A percentile compares a stretch with the other conserved stretches of the same genome.
phyloP scores from a whole-genome alignment of 2,888 invertebrate species.

The Geotrupes spiniger region DNA sequence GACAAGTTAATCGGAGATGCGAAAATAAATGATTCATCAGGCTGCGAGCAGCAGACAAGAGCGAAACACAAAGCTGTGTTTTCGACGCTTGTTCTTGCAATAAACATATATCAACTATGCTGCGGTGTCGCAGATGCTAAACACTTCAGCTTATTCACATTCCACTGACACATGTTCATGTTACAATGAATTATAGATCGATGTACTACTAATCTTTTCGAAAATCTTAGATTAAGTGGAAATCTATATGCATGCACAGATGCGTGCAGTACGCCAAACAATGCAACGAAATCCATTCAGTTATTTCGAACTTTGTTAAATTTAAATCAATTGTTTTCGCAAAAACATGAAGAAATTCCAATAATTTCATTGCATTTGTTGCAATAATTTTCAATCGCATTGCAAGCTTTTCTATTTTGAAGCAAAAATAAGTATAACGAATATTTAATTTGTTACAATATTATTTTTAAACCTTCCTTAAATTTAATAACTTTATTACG shows the following conservation, averaged over 20 bases:
- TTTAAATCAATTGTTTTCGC: too few species aligned
- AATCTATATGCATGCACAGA: slow-evolving; percentile 1
- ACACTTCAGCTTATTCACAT: slow-evolving; percentile 19
- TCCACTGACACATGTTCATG: slow-evolving; percentile 15
- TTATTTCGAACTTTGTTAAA: too few species aligned
- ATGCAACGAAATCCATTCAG: too few species aligned
- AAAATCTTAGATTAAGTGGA: background rate
- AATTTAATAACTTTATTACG: too few species aligned
- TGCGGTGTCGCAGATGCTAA: slow-evolving; percentile 19
- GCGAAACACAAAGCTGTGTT: slow-evolving; percentile 7
- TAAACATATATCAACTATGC: slow-evolving; percentile 15
- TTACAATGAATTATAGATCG: slow-evolving; percentile 9
- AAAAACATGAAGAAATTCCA: too few species aligned
- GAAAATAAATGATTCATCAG: background rate
- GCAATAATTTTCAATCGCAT: too few species aligned
- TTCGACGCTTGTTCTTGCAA: slow-evolving; percentile 18
- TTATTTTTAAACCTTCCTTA: too few species aligned
- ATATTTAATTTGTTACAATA: too few species aligned
- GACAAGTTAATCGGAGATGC: too few species aligned
- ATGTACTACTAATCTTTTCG: slow-evolving; percentile 4
- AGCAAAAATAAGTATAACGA: too few species aligned
- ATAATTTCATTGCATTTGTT: too few species aligned
- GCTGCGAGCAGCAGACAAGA: slow-evolving; percentile 1
- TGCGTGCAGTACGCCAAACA: background rate
- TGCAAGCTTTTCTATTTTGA: too few species aligned